A percentile compares a stretch with the other conserved stretches of the same genome.
Evolutionary conservation across 2,888 invertebrate species (phyloP).

Genomic region (Oxyscelio sp.): DNA sequence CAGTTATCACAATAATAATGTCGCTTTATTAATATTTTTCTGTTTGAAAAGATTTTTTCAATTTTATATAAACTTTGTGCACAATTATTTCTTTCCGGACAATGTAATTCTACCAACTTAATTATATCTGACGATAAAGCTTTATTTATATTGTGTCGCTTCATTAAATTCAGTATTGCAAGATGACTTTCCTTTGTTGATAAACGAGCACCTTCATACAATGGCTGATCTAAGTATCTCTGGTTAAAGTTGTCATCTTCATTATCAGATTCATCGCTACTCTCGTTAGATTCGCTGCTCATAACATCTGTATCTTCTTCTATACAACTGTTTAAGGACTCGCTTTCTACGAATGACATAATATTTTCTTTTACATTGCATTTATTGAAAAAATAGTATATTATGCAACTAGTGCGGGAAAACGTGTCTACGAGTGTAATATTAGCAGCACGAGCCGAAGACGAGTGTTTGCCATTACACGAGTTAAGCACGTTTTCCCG

Average conservation of each 20-base stretch:
- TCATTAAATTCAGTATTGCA: not conserved
- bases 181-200: not conserved
- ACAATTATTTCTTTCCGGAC: not conserved
- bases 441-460: too few species aligned
- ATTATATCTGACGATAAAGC: not conserved
- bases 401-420: too few species aligned
- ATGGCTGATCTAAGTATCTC: not conserved
- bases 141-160: not conserved
- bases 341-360: too few species aligned
- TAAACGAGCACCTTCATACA: constrained; percentile 1
- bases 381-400: too few species aligned
- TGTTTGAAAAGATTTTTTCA: not conserved
- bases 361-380: too few species aligned
- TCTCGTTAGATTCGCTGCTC: too few species aligned
- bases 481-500: too few species aligned
- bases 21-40: not conserved
- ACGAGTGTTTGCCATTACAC: too few species aligned
- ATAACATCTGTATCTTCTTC: too few species aligned
- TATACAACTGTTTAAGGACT: too few species aligned
- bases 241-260: too few species aligned
- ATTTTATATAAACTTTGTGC: not conserved
- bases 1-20: constrained; percentile 6
- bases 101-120: constrained; percentile 1
- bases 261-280: not conserved
- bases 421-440: too few species aligned